phyloP scores from a whole-genome alignment of 2,888 invertebrate species.

The Linnaemya tessellans region DNA sequence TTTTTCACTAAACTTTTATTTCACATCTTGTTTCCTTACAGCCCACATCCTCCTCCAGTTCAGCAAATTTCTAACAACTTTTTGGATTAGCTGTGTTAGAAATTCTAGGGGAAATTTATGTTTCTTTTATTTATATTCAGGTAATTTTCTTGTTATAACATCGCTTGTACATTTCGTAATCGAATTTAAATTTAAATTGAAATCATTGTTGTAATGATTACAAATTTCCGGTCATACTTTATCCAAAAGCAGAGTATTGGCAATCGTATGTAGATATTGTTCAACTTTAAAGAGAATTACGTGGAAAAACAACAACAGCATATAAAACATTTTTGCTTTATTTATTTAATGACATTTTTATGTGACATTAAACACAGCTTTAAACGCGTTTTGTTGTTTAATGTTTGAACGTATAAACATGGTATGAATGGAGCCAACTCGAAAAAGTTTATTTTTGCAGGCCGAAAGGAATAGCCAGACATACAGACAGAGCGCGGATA shows the following conservation, averaged over 20 bases:
- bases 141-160: slow-evolving; percentile 35
- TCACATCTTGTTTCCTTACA: slow-evolving; percentile 39
- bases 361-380: slow-evolving; percentile 81
- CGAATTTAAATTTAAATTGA: slow-evolving; percentile 40
- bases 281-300: slow-evolving; percentile 30
- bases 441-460: background rate
- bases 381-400: slow-evolving; percentile 74
- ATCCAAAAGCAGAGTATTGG: slow-evolving; percentile 16
- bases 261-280: slow-evolving; percentile 63
- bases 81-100: slow-evolving; percentile 65
- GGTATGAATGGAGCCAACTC: slow-evolving; percentile 34
- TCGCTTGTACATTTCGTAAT: slow-evolving; percentile 28
- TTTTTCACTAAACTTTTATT: background rate
- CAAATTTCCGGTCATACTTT: slow-evolving; percentile 68
- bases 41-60: slow-evolving; percentile 15
- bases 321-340: slow-evolving; percentile 66
- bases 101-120: slow-evolving; percentile 32
- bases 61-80: slow-evolving; percentile 27
- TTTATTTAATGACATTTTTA: slow-evolving; percentile 79
- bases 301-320: slow-evolving; percentile 23
- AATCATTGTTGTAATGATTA: slow-evolving; percentile 61
- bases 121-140: slow-evolving; percentile 32
- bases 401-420: slow-evolving; percentile 53
- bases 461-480: background rate
- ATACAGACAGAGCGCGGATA: background rate